A percentile compares a stretch with the other conserved stretches of the same genome.
These are phyloP conservation scores for Microtus oregoni DNA, from an alignment of 2,113 vertebrate species.

Conservation along the genomic window DNA sequence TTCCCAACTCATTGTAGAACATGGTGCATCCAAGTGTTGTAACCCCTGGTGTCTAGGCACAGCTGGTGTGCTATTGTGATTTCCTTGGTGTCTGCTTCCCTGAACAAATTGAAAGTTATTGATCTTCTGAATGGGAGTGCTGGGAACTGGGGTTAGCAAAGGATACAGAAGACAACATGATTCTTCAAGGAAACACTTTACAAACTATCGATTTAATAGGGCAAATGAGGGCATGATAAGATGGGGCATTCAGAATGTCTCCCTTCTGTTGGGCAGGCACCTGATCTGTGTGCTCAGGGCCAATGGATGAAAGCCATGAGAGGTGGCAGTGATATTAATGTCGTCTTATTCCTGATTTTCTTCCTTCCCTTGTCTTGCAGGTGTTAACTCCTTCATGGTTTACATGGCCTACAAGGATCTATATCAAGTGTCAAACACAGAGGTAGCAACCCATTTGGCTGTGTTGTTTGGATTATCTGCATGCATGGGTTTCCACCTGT, in stretches of 20 bases:
- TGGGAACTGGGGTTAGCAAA: not conserved
- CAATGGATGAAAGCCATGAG: rapidly evolving
- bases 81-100: not conserved
- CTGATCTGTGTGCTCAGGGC: not conserved
- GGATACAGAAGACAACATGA: not conserved
- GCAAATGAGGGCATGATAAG: not conserved
- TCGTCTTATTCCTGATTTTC: constrained; percentile 44
- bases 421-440: constrained; percentile 98
- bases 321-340: not conserved
- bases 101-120: not conserved
- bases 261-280: not conserved
- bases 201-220: not conserved
- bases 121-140: not conserved
- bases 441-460: constrained; percentile 87
- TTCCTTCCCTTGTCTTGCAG: constrained; percentile 84
- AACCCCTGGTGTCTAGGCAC: rapidly evolving
- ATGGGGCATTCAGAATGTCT: not conserved
- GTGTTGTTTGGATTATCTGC: not conserved
- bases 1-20: not conserved
- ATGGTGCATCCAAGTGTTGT: not conserved
- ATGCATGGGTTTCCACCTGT: constrained; percentile 10
- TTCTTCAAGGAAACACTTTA: not conserved
- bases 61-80: rapidly evolving
- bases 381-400: constrained; percentile 98
- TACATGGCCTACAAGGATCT: constrained; percentile 99